Percentiles rank a stretch among this genome's conserved stretches.
Conservation (phyloP, 2,888 invertebrate genomes). For the Hypselothyrea guttata region DNA sequence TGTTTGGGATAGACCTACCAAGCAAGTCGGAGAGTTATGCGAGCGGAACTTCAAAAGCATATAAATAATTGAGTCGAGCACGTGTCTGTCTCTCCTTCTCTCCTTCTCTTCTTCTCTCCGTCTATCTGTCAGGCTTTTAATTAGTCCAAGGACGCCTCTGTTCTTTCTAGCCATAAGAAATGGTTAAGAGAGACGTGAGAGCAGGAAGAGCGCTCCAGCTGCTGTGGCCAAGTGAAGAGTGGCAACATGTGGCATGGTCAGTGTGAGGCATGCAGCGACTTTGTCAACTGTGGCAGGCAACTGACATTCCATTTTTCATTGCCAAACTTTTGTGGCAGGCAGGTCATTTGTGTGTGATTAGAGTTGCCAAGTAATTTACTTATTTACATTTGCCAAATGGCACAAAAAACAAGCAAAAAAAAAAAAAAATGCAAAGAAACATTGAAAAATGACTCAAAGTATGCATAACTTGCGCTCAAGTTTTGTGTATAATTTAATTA, state of each 20-base stretch:
- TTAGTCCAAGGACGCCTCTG: slow-evolving; percentile 66
- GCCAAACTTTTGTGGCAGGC: slow-evolving; percentile 39
- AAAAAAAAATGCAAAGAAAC: neutral
- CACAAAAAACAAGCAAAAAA: too few relatives aligned
- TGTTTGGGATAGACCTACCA: too few relatives aligned
- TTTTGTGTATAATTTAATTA: neutral
- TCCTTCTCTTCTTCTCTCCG: neutral
- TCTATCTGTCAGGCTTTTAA: slow-evolving; percentile 55
- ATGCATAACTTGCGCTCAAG: too few relatives aligned
- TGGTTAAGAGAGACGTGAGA: too few relatives aligned
- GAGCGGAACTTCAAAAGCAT: too few relatives aligned
- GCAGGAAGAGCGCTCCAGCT: slow-evolving; percentile 17
- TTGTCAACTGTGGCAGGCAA: neutral
- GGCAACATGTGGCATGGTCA: slow-evolving; percentile 41
- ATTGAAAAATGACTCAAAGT: neutral
- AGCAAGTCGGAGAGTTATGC: neutral
- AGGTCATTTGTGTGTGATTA: slow-evolving; percentile 20
- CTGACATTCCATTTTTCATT: slow-evolving; percentile 25
- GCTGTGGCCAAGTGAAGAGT: slow-evolving; percentile 7
- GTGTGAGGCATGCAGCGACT: neutral
- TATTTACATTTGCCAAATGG: slow-evolving; percentile 67
- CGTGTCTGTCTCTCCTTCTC: neutral
- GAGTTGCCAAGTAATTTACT: slow-evolving; percentile 52
- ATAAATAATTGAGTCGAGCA: neutral
- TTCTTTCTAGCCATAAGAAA: too few relatives aligned